Percentiles rank a stretch among this genome's conserved stretches.
Conservation (phyloP, 2,113 vertebrate species). For the Podiceps cristatus region DNA sequence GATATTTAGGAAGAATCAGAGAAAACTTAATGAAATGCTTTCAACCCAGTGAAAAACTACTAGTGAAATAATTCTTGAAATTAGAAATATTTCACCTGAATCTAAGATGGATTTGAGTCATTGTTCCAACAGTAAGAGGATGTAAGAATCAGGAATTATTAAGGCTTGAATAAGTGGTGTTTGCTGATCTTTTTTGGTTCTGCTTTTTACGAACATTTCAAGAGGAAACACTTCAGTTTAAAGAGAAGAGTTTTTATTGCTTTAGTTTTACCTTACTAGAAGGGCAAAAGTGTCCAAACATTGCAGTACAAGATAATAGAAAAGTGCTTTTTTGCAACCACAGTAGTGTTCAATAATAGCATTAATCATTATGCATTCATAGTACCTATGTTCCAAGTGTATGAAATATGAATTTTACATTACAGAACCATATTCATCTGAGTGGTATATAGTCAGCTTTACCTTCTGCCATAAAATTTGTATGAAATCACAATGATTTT, state of each 20-base stretch:
- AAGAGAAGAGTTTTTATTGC: neutral
- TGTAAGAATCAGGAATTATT: neutral
- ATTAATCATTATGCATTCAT: conserved; percentile 10
- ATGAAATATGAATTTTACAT: conserved; percentile 35
- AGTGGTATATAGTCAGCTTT: conserved; percentile 23
- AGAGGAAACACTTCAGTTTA: neutral
- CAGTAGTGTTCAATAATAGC: neutral
- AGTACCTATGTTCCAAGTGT: neutral
- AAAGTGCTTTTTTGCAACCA: neutral
- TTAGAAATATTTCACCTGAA: neutral
- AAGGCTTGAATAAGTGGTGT: neutral
- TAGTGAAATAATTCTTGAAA: neutral
- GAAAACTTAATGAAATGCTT: neutral
- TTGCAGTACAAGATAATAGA: neutral
- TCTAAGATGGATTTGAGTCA: neutral
- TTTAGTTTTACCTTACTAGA: neutral
- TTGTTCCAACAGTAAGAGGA: neutral
- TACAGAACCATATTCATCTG: neutral
- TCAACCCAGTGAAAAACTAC: neutral
- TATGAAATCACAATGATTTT: neutral
- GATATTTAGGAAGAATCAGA: neutral
- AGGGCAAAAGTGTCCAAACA: neutral
- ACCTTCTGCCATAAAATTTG: conserved; percentile 13
- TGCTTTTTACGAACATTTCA: neutral
- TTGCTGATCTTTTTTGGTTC: neutral